These are phyloP conservation scores for Taphrorychus bicolor DNA, from an alignment of 2,888 invertebrate genomes.

Conservation along the genomic window DNA sequence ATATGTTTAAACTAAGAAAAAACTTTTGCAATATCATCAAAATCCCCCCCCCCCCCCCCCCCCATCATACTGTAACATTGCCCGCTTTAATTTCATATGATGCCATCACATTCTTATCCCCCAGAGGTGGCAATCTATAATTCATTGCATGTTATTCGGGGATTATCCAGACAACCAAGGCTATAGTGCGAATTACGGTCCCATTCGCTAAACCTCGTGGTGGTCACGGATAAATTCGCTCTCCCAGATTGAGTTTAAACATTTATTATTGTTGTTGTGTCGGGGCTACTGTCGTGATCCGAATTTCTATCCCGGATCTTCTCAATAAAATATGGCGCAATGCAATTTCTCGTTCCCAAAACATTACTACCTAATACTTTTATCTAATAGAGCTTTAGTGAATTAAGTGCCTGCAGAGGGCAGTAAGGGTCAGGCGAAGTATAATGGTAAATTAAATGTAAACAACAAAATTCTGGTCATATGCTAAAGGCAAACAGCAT, in stretches of 20 bases:
- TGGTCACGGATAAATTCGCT: slow-evolving; percentile 38
- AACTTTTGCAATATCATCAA: too few relatives aligned
- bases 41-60: too few relatives aligned
- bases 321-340: slow-evolving; percentile 5
- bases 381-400: neutral
- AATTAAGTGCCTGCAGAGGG: neutral
- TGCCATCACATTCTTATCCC: neutral
- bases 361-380: neutral
- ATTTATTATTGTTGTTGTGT: slow-evolving; percentile 37
- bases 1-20: too few relatives aligned
- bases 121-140: neutral
- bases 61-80: neutral
- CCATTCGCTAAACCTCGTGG: slow-evolving; percentile 46
- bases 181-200: slow-evolving; percentile 49
- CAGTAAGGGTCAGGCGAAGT: too few relatives aligned
- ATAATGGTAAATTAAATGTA: neutral
- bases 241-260: slow-evolving; percentile 39
- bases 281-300: slow-evolving; percentile 12
- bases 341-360: neutral
- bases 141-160: slow-evolving; percentile 7
- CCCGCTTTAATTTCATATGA: neutral
- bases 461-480: neutral
- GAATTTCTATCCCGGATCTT: slow-evolving; percentile 16
- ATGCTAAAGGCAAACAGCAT: neutral
- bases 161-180: slow-evolving; percentile 25